Conservation (phyloP, 53 echinoderm and acorn worm genomes). For the Temnopleurus reevesii region DNA sequence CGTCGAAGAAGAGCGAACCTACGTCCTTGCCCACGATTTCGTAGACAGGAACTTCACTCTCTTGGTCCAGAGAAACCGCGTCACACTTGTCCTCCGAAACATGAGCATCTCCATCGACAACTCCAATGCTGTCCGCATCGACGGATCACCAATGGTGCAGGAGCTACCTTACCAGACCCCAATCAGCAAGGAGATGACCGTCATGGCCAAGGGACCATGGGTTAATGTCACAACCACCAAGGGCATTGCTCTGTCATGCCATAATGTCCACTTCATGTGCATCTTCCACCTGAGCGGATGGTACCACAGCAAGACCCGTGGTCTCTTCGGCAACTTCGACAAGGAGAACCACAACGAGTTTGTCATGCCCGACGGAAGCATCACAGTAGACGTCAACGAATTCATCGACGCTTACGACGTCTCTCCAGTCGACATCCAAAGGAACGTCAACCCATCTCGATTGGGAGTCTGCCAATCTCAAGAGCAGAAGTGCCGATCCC, state of each 20-base stretch:
- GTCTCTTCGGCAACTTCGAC: slow-evolving; percentile 89
- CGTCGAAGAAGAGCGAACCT: slow-evolving; percentile 65
- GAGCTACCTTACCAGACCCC: slow-evolving; percentile 79
- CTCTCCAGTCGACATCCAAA: slow-evolving; percentile 35
- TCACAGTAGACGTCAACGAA: slow-evolving; percentile 63
- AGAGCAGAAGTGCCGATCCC: slow-evolving; percentile 40
- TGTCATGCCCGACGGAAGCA: slow-evolving; percentile 74
- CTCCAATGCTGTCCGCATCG: slow-evolving; percentile 67
- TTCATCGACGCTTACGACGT: slow-evolving; percentile 82
- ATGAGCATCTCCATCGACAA: slow-evolving; percentile 61
- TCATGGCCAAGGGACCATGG: slow-evolving; percentile 85
- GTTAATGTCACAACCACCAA: slow-evolving; percentile 81
- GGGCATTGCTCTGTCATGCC: slow-evolving; percentile 79
- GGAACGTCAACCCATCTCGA: slow-evolving; percentile 12
- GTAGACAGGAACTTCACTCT: slow-evolving; percentile 95
- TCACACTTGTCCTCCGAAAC: slow-evolving; percentile 69
- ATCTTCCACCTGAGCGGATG: slow-evolving; percentile 89
- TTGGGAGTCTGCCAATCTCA: not conserved
- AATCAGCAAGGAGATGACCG: slow-evolving; percentile 60
- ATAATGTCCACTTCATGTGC: slow-evolving; percentile 73
- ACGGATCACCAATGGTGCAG: slow-evolving; percentile 62
- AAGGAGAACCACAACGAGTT: slow-evolving; percentile 77
- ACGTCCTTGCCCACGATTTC: slow-evolving; percentile 91
- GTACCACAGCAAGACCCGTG: slow-evolving; percentile 97
- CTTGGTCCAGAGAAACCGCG: slow-evolving; percentile 64